Percentiles rank a stretch among this genome's conserved stretches.
Evolutionary conservation across 2,113 vertebrate species (phyloP).

Genomic region (Heterochromis multidens): DNA sequence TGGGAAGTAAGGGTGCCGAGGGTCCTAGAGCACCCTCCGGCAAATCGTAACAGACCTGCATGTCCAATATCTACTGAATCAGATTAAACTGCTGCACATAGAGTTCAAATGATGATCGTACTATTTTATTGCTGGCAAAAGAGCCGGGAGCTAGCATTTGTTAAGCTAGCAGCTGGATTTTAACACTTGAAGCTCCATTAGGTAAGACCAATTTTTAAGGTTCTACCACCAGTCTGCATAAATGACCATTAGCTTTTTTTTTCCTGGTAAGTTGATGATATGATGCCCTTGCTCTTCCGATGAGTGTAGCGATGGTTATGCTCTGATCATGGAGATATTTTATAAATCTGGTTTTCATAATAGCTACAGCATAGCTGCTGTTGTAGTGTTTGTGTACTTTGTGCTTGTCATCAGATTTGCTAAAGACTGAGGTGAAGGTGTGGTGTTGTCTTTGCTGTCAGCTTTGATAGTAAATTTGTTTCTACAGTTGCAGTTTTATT

Average conservation of each 20-base stretch:
- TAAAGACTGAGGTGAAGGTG: background rate
- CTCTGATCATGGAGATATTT: background rate
- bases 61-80: background rate
- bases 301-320: rapidly evolving
- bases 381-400: background rate
- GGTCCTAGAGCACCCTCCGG: rapidly evolving
- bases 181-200: background rate
- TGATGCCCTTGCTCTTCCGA: rapidly evolving
- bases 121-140: background rate
- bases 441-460: background rate
- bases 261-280: background rate
- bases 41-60: too few relatives aligned
- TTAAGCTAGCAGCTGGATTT: background rate
- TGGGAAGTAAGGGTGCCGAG: background rate
- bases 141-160: background rate
- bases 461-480: background rate
- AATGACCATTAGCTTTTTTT: background rate
- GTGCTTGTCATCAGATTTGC: background rate
- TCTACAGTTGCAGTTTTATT: background rate
- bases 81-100: background rate
- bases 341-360: background rate
- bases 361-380: rapidly evolving
- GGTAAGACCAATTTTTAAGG: background rate
- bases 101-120: background rate
- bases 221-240: background rate